These are phyloP conservation scores for Drosophila pruinosa DNA, from an alignment of 1,140 invertebrate genomes.

Conservation along the genomic window DNA sequence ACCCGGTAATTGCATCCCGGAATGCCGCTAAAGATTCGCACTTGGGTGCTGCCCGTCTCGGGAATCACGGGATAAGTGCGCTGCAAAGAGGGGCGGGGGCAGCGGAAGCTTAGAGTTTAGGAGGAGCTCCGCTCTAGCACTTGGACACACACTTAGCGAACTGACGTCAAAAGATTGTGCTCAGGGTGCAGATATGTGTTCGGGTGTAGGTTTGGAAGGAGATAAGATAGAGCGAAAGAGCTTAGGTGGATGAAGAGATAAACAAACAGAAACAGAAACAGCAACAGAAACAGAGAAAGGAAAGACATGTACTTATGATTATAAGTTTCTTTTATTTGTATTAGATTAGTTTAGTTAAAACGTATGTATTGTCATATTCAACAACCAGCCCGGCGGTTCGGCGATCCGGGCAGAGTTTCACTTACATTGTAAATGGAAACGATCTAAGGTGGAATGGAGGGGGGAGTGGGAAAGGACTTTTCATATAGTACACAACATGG, in stretches of 20 bases:
- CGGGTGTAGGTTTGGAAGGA: background rate
- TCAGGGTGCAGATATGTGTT: background rate
- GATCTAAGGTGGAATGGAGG: background rate
- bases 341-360: constrained; percentile 49
- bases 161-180: background rate
- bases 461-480: background rate
- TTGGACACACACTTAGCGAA: background rate
- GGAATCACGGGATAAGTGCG: constrained; percentile 87
- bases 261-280: background rate
- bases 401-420: constrained; percentile 14
- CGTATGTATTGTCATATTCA: constrained; percentile 58
- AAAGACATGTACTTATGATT: constrained; percentile 18
- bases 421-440: constrained; percentile 53
- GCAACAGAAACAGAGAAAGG: background rate
- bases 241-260: background rate
- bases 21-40: constrained; percentile 88
- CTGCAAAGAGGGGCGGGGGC: constrained; percentile 45
- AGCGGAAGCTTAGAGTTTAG: no score
- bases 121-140: background rate
- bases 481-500: constrained; percentile 61
- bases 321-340: constrained; percentile 36
- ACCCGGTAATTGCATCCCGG: constrained; percentile 83
- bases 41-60: constrained; percentile 84
- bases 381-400: constrained; percentile 33
- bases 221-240: constrained; percentile 5